Evolutionary conservation across 2,888 invertebrate species (phyloP), one percentile per base, ranked within the genome.

Genomic region (Cynaeus angustus): DNA sequence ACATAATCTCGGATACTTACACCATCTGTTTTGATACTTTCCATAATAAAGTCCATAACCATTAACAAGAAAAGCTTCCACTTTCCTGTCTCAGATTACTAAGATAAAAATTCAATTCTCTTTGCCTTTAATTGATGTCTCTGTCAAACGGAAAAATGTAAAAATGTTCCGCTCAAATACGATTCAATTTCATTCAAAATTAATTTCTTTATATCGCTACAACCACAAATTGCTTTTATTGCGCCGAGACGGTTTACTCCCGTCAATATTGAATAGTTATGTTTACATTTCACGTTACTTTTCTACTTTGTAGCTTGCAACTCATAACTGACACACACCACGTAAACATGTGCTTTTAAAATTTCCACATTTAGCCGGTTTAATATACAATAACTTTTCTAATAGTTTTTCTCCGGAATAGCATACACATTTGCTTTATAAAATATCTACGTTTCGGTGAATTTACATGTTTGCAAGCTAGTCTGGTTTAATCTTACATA

Each of bases 31-130:
- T 46, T 45, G 37, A 65, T 55, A 26, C 37, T 65, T 43, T 46
- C 21, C 45, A 55, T 65, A 65, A 65, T 46, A 65, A 55, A 65
- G 65, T 53, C 65, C 52, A 65, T 65, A 65, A 65, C 37, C 55
- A 37, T 65, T 65, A 65, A 65, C 55, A 45, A 55, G 43, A 65
- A 45, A 14, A 65, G 46, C 55, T 65, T 65, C 37, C 55, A 12
- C 26, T 37, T 48, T 48, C 59, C 59, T 45, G 46, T 46, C 46
- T 45, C 46, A 59, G 46, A 43, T 16, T 30, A 59, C 46, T 14
- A 13, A 59, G 46, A 45, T 59, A 56, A 56, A 37, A 56, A 56
- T 38, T 56, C 41, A 26, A 56, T 43, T 56, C 56, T 38, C 56
- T 43, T 41, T 56, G 21, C 3, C 38, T 43, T 12, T 43, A 55